These are phyloP conservation scores for Dissostichus mawsoni DNA, from an alignment of 2,113 vertebrate species.

Conservation along the genomic window DNA sequence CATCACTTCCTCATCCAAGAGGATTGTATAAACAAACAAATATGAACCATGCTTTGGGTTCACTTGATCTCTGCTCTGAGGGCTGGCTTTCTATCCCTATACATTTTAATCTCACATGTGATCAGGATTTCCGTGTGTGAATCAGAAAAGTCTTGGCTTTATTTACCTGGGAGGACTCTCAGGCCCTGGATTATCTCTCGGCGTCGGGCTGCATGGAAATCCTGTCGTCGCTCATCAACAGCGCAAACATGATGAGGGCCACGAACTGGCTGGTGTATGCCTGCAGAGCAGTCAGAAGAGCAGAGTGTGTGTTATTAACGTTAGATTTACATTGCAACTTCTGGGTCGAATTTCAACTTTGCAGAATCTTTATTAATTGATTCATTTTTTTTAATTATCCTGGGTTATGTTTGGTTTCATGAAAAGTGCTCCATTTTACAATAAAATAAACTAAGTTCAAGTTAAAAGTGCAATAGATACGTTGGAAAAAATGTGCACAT, in stretches of 20 bases:
- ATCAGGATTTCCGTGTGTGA: slow-evolving; percentile 10
- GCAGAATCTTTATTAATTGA: too few species aligned
- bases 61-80: slow-evolving; percentile 16
- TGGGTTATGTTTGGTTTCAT: too few species aligned
- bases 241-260: slow-evolving; percentile 96
- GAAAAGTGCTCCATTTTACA: too few species aligned
- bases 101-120: slow-evolving; percentile 23
- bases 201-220: slow-evolving; percentile 97
- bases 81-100: background rate
- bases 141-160: background rate
- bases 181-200: slow-evolving; percentile 94
- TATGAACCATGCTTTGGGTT: slow-evolving; percentile 20
- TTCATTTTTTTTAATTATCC: too few species aligned
- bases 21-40: slow-evolving; percentile 26
- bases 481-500: too few species aligned
- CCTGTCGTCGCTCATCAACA: slow-evolving; percentile 97
- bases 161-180: slow-evolving; percentile 92
- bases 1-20: slow-evolving; percentile 18
- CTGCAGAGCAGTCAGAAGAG: slow-evolving; percentile 72
- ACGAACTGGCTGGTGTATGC: slow-evolving; percentile 99
- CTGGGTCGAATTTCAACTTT: background rate
- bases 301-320: slow-evolving; percentile 1
- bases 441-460: too few species aligned
- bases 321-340: background rate
- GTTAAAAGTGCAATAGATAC: too few species aligned